phyloP scores from a whole-genome alignment of 2,888 invertebrate genomes.

The Lacanobia wlatinum region DNA sequence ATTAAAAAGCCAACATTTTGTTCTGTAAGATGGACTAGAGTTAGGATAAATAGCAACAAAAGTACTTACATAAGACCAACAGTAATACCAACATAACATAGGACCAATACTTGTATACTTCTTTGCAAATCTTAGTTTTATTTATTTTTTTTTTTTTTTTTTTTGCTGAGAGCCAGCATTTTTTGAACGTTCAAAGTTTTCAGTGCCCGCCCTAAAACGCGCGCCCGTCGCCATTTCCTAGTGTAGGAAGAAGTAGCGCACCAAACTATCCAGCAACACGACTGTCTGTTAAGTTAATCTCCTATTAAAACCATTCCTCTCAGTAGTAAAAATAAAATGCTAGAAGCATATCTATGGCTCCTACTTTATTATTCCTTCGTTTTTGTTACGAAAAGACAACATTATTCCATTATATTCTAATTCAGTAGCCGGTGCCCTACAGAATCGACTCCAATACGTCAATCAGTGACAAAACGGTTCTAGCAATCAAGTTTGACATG shows the following conservation, averaged over 20 bases:
- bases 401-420: conserved; percentile 21
- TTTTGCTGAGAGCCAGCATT: no score
- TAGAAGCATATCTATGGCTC: not conserved
- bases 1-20: not conserved
- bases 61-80: not conserved
- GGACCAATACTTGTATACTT: no score
- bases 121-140: no score
- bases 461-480: conserved; percentile 37
- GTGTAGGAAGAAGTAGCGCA: no score
- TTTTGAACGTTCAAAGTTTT: no score
- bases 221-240: no score
- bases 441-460: conserved; percentile 25
- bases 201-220: no score
- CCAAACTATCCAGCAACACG: no score
- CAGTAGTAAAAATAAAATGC: not conserved
- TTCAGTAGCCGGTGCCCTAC: not conserved
- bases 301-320: not conserved
- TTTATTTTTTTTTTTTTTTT: no score
- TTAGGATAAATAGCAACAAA: not conserved
- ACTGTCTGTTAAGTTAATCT: no score
- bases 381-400: not conserved
- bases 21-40: not conserved
- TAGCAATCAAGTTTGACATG: conserved; percentile 6
- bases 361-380: not conserved
- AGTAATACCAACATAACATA: not conserved